Conservation (phyloP, 2,113 vertebrate genomes). For the Loxodonta africana region DNA sequence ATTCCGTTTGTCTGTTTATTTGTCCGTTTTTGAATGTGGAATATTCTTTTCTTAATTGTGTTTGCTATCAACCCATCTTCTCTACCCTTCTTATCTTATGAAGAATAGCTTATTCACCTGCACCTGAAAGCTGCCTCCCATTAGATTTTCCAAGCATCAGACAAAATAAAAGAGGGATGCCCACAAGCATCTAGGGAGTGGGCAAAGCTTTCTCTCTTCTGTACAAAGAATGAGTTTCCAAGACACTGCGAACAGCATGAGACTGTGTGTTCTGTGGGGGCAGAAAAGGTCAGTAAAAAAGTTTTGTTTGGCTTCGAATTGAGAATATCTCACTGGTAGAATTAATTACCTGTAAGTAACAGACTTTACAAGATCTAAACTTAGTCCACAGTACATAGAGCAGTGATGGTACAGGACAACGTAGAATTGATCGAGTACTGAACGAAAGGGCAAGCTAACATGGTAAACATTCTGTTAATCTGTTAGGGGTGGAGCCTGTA, state of each 20-base stretch:
- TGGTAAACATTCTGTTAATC: not conserved
- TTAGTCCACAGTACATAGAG: not conserved
- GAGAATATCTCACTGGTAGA: not conserved
- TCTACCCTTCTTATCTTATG: not conserved
- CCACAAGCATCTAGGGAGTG: not conserved
- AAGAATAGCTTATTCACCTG: not conserved
- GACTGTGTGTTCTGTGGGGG: not conserved
- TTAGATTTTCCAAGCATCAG: not conserved
- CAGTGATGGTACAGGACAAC: no score
- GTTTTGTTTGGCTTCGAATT: not conserved
- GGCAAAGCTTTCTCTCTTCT: not conserved
- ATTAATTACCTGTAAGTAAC: not conserved
- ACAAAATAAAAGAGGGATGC: not conserved
- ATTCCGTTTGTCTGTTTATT: not conserved
- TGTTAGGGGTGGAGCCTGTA: not conserved
- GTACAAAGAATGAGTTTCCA: not conserved
- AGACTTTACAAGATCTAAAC: not conserved
- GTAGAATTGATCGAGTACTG: not conserved
- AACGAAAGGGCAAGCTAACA: not conserved
- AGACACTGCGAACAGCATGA: not conserved
- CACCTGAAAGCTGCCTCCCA: not conserved
- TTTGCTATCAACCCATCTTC: not conserved
- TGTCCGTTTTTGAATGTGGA: not conserved
- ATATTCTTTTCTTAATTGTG: not conserved
- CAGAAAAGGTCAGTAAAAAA: not conserved